Evolutionary conservation across 1,140 invertebrate species (phyloP).

Genomic region (Solenopsis invicta): DNA sequence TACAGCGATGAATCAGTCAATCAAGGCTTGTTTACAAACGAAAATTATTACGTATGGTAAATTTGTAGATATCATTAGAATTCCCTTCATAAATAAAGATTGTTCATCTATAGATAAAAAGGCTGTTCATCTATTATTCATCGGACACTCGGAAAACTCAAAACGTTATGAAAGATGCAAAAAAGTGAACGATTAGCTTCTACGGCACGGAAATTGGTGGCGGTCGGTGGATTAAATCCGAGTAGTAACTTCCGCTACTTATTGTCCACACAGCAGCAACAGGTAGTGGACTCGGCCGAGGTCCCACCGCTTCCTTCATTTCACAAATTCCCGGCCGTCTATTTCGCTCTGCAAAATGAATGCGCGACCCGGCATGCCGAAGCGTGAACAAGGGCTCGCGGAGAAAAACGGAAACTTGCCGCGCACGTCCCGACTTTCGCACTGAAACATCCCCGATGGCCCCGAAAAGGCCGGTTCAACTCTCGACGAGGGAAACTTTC

Average conservation of each 20-base stretch:
- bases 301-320: slow-evolving; percentile 68
- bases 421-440: slow-evolving; percentile 36
- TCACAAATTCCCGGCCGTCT: slow-evolving; percentile 65
- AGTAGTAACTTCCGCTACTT: slow-evolving; percentile 60
- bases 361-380: neutral
- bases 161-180: neutral
- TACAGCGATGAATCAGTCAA: neutral
- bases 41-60: slow-evolving; percentile 1
- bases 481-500: slow-evolving; percentile 56
- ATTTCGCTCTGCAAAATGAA: slow-evolving; percentile 66
- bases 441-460: slow-evolving; percentile 34
- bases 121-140: neutral
- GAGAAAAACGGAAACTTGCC: slow-evolving; percentile 49
- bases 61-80: neutral
- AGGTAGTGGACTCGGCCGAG: slow-evolving; percentile 71
- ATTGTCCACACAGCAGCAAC: slow-evolving; percentile 76
- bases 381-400: slow-evolving; percentile 26
- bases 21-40: slow-evolving; percentile 1
- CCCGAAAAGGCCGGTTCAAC: slow-evolving; percentile 9
- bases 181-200: neutral
- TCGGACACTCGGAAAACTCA: neutral
- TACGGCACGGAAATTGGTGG: slow-evolving; percentile 56
- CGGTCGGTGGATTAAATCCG: slow-evolving; percentile 58
- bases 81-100: neutral
- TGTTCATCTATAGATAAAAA: neutral